Conservation (phyloP, 2,888 invertebrate genomes). For the Microlaimidae sp. region DNA sequence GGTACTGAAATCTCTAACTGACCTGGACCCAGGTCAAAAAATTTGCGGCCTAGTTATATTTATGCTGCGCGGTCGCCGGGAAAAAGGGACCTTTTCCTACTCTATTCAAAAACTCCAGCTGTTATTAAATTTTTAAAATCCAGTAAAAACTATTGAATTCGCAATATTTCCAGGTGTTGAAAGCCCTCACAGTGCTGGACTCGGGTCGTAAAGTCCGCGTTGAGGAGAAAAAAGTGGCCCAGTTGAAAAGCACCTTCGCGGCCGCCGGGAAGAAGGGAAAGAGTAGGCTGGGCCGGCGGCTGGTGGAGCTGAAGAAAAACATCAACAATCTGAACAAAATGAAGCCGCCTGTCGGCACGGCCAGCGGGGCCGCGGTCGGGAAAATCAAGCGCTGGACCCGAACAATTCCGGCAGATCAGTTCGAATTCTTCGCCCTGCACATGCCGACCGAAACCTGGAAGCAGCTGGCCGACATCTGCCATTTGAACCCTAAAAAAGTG, state of each 20-base stretch:
- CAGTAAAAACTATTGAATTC: neutral
- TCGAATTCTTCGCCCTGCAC: slow-evolving; percentile 36
- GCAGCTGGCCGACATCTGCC: slow-evolving; percentile 36
- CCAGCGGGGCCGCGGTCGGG: slow-evolving; percentile 34
- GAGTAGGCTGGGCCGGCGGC: neutral
- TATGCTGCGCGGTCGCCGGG: no score
- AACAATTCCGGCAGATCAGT: slow-evolving; percentile 28
- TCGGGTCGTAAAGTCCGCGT: neutral
- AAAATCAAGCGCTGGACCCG: slow-evolving; percentile 32
- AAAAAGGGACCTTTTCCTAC: no score
- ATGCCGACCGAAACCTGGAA: slow-evolving; percentile 36
- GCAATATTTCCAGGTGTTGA: neutral
- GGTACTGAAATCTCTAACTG: no score
- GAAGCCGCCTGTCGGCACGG: slow-evolving; percentile 23
- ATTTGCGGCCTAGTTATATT: no score
- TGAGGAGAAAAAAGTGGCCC: slow-evolving; percentile 6
- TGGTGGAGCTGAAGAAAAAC: slow-evolving; percentile 2
- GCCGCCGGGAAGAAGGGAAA: slow-evolving; percentile 9
- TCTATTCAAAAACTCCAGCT: no score
- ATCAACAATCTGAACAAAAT: neutral
- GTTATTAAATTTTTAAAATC: no score
- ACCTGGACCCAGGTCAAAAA: no score
- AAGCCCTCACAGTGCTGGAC: neutral
- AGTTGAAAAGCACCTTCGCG: neutral
- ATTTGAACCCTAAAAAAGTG: slow-evolving; percentile 35